Evolutionary conservation across 1,140 invertebrate genomes (phyloP).

Genomic region (Trichonephila inaurata): DNA sequence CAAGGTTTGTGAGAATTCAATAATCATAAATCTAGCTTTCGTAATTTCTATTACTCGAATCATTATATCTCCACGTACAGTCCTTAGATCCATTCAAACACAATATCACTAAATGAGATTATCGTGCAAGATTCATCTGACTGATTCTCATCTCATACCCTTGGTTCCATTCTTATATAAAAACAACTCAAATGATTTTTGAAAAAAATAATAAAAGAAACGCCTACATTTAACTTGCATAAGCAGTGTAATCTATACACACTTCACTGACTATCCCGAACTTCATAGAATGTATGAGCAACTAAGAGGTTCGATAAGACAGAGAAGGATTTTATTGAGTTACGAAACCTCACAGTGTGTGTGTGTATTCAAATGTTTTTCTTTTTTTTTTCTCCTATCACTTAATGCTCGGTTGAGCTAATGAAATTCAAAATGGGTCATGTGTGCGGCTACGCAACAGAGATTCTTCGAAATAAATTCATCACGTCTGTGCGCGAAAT

Average conservation of each 20-base stretch:
- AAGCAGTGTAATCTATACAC: background rate
- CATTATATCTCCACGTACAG: too few relatives aligned
- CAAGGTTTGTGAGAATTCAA: too few relatives aligned
- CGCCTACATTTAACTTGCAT: background rate
- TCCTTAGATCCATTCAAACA: too few relatives aligned
- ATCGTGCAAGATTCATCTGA: background rate
- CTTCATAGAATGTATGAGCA: background rate
- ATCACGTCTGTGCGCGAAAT: background rate
- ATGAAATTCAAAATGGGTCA: slow-evolving; percentile 53
- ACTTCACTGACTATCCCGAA: background rate
- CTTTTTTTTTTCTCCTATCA: background rate
- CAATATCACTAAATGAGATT: background rate
- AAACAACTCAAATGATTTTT: background rate
- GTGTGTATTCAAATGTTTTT: background rate
- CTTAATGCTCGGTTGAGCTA: background rate
- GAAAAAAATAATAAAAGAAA: background rate
- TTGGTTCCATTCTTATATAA: background rate
- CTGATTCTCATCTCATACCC: background rate
- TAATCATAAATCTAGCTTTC: too few relatives aligned
- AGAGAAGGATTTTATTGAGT: background rate
- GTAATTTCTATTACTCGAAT: too few relatives aligned
- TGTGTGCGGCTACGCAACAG: slow-evolving; percentile 20
- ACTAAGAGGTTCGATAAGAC: background rate
- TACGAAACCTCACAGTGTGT: background rate
- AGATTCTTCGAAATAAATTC: slow-evolving; percentile 23